Evolutionary conservation across 2,797 vertebrate genomes (phyloP).

Genomic region (Apogon hyalosoma): DNA sequence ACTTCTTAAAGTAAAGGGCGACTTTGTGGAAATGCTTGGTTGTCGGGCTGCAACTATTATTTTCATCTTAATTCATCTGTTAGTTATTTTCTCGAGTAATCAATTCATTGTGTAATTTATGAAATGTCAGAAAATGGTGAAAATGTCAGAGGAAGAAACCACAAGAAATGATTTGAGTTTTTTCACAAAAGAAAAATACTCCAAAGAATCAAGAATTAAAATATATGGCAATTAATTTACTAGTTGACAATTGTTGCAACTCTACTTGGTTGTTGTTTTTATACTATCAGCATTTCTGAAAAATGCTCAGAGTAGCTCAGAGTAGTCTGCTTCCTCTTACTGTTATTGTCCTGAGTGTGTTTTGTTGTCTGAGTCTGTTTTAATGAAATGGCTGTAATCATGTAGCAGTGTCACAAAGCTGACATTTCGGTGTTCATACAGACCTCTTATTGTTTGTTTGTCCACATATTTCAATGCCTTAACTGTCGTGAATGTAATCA

Average conservation of each 20-base stretch:
- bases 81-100: too few species aligned
- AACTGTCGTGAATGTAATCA: slow-evolving; percentile 59
- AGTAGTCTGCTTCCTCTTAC: slow-evolving; percentile 14
- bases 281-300: slow-evolving; percentile 17
- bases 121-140: too few species aligned
- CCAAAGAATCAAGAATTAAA: too few species aligned
- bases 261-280: slow-evolving; percentile 10
- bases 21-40: background rate
- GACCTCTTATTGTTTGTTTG: slow-evolving; percentile 21
- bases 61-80: too few species aligned
- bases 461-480: slow-evolving; percentile 58
- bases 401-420: slow-evolving; percentile 42
- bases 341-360: slow-evolving; percentile 28
- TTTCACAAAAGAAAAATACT: too few species aligned
- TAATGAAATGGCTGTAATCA: slow-evolving; percentile 6
- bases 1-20: background rate
- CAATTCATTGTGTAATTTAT: too few species aligned
- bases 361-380: slow-evolving; percentile 12
- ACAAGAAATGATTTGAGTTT: too few species aligned
- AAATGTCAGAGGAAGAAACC: too few species aligned
- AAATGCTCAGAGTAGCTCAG: slow-evolving; percentile 3
- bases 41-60: too few species aligned
- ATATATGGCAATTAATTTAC: too few species aligned
- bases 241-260: too few species aligned
- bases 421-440: slow-evolving; percentile 31